Evolutionary conservation across 2,797 vertebrate genomes (phyloP), one percentile per base, ranked within the genome.

Genomic region (Heliangelus exortis): DNA sequence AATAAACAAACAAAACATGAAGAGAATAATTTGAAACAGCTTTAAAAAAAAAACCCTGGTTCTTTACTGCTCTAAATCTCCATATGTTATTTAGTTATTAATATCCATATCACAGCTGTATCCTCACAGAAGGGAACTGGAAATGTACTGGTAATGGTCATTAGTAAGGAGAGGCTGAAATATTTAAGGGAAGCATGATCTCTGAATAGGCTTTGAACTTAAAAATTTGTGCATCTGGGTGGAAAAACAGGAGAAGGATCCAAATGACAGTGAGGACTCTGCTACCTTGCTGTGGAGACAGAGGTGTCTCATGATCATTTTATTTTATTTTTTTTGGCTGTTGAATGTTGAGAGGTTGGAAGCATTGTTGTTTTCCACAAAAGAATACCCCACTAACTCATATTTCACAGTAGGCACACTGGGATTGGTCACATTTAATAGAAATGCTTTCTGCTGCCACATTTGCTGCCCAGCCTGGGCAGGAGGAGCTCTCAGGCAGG

Each of bases 51-150:
- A 31, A 29, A n/a, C n/a, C 26, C 43, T 75, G 2, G 0, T 67
- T 51, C 63, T 82, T 91, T 50, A 22, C 48, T 65, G 41, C 57
- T 77, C 31, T 79, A 20, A 74, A 65, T 71, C 50, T 87, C 61
- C 55, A 10, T 84, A 43, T 34, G 45, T 77, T 89, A 59, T 85
- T 66, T 74, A n/a, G 87, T 72, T 85, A 83, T 84, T 77, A 92
- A 85, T 80, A 67, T 69, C 81, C 50, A 10, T 63, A 75, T 92
- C 88, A n/a, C 77, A 93, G 83, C 80, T 92, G 57, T 82, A 59
- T 65, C 77, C 71, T 94, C 77, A 47, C 74, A 71, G 61, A 80
- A 86, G 48, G 77, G 81, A 90, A 36, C 53, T 67, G 74, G 10
- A 92, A 90, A 81, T 33, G 18, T 45, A 3, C 66, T 84, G 43